Evolutionary conservation across 2,797 vertebrate genomes (phyloP), one percentile per base, ranked within the genome.

Genomic region (Fistularia commersonii): DNA sequence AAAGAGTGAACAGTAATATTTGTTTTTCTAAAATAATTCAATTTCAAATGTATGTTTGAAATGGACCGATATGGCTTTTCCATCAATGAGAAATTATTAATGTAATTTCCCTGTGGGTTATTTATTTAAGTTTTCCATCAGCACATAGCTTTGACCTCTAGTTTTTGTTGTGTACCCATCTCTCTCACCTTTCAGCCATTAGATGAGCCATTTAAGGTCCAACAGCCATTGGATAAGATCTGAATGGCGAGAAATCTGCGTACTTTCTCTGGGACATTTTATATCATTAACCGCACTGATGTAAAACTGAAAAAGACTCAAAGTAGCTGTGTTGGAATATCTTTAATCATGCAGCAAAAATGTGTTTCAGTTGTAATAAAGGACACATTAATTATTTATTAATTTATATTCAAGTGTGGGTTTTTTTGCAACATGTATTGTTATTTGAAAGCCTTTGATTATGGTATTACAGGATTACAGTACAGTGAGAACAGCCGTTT

Each of bases 251-350:
- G 76, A 71, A 72, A 66, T 52, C 44, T 72, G 66, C 32, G 57
- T 71, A 69, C 68, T 54, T 66, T 81, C 66, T 80, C 85, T 84
- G 80, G 77, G 77, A 81, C 69, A 68, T 82, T 78, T 66, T 64
- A 7, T 70, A 75, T 74, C 78, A 66, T 76, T 78, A 79, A 64
- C 59, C 33, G 51, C 38, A 13, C 54, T 47, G 48, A 46, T 35
- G 62, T 32, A 48, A 60, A 58, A 51, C 54, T 41, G 41, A 53
- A 23, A 23, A 23, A 23, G 23, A 23, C 4, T 23, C 4, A 23
- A 23, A 44, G 43, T 9, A 55, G 41, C 45, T 38, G 46, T 36
- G 43, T 15, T 8, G 41, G 45, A 42, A 14, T 34, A 12, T 57
- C 9, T 52, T 48, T 36, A 40, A 49, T 39, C 10, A 8, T 38